Evolutionary conservation across 2,888 invertebrate genomes (phyloP).

Genomic region (Tridacna crocea): DNA sequence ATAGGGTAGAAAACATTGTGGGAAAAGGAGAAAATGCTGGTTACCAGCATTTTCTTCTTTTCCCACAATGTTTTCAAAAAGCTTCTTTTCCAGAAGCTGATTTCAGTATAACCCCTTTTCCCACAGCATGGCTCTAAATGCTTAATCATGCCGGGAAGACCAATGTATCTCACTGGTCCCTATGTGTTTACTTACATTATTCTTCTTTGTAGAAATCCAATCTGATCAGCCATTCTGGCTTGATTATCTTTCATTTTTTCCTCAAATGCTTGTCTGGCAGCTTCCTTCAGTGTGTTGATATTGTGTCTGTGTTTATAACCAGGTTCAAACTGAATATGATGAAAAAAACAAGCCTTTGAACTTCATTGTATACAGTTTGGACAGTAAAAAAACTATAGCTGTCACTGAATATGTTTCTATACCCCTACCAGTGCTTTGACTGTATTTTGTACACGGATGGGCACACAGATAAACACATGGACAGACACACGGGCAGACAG

Average conservation of each 20-base stretch:
- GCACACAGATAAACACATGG: too few species aligned
- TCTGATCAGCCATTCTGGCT: conserved; percentile 75
- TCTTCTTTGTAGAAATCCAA: conserved; percentile 75
- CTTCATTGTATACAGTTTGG: too few species aligned
- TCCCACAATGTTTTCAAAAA: not conserved
- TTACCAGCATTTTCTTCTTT: not conserved
- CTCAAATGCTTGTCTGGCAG: conserved; percentile 76
- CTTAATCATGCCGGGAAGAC: too few species aligned
- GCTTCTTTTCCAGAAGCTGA: too few species aligned
- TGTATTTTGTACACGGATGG: too few species aligned
- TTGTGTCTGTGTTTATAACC: conserved; percentile 68
- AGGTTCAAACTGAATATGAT: conserved; percentile 40
- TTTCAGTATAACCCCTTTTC: too few species aligned
- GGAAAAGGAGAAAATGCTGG: not conserved
- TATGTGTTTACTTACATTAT: conserved; percentile 67
- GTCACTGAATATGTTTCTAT: too few species aligned
- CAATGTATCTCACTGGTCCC: too few species aligned
- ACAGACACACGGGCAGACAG: too few species aligned
- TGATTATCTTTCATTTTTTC: conserved; percentile 74
- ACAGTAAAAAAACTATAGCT: too few species aligned
- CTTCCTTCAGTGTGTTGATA: conserved; percentile 73
- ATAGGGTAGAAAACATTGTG: conserved; percentile 1
- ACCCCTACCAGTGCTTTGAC: too few species aligned
- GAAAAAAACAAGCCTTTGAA: not conserved
- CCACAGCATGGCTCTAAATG: too few species aligned